phyloP scores from a whole-genome alignment of 2,797 vertebrate genomes.

The Mallotus villosus region DNA sequence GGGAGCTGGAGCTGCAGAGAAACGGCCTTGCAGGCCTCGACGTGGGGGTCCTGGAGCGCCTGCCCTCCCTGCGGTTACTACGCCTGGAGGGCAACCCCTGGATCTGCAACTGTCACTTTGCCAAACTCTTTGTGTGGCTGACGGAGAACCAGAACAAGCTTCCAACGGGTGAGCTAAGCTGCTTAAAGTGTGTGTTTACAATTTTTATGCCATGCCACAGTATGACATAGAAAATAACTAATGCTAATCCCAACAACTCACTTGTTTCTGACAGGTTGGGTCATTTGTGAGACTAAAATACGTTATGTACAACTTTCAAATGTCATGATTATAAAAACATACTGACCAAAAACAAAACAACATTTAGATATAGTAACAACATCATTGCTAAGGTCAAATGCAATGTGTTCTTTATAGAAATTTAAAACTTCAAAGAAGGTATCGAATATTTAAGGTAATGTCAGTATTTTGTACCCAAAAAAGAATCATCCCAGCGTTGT shows the following conservation, averaged over 20 bases:
- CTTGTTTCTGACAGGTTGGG: background rate
- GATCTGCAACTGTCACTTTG: slow-evolving; percentile 90
- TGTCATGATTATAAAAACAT: background rate
- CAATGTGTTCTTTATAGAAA: background rate
- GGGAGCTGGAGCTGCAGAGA: slow-evolving; percentile 86
- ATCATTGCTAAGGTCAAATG: background rate
- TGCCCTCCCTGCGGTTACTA: slow-evolving; percentile 82
- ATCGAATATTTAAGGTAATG: slow-evolving; percentile 11
- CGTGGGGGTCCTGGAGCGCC: slow-evolving; percentile 76
- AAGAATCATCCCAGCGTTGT: slow-evolving; percentile 2
- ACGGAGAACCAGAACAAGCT: slow-evolving; percentile 86
- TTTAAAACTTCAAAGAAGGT: too few relatives aligned
- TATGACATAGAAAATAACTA: slow-evolving; percentile 10
- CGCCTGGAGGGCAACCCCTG: slow-evolving; percentile 92
- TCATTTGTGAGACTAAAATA: background rate
- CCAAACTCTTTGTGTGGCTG: slow-evolving; percentile 89
- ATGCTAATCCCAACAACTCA: slow-evolving; percentile 4
- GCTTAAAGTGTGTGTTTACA: slow-evolving; percentile 22
- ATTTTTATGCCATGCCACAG: slow-evolving; percentile 14
- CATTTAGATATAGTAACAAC: background rate
- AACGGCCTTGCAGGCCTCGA: slow-evolving; percentile 82
- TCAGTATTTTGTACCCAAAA: slow-evolving; percentile 22
- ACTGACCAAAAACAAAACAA: background rate
- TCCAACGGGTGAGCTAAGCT: slow-evolving; percentile 80
- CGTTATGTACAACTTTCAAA: background rate